phyloP scores from a whole-genome alignment of 2,797 vertebrate species.

The Myotis myotis region DNA sequence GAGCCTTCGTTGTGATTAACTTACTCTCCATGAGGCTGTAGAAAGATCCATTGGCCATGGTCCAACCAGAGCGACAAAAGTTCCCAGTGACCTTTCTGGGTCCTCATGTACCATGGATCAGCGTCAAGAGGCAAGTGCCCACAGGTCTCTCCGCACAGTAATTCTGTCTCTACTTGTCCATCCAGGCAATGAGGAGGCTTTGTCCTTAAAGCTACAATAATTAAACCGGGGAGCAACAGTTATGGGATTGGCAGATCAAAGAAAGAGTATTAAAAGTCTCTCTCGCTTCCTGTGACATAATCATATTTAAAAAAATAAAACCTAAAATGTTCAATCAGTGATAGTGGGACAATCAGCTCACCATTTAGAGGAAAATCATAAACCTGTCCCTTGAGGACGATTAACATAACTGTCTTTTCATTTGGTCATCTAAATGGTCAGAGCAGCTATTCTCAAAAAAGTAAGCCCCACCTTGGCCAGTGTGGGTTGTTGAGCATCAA shows the following conservation, averaged over 20 bases:
- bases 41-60: background rate
- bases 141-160: background rate
- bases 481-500: too few species aligned
- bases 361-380: background rate
- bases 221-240: background rate
- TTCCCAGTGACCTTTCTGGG: background rate
- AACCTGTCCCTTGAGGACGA: background rate
- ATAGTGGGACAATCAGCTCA: background rate
- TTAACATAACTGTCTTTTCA: background rate
- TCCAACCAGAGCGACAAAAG: background rate
- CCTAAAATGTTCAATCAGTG: background rate
- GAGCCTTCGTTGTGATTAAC: background rate
- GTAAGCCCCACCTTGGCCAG: background rate
- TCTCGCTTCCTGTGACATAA: background rate
- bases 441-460: background rate
- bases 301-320: background rate
- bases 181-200: background rate
- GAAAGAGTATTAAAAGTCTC: background rate
- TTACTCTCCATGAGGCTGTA: background rate
- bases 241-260: background rate
- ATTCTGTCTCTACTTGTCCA: background rate
- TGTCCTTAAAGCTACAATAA: background rate
- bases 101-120: background rate
- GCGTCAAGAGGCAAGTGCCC: background rate
- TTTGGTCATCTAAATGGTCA: background rate